Evolutionary conservation across 2,797 vertebrate species (phyloP), one percentile per base, ranked within the genome.

Genomic region (Neosilurus hyrtlii): DNA sequence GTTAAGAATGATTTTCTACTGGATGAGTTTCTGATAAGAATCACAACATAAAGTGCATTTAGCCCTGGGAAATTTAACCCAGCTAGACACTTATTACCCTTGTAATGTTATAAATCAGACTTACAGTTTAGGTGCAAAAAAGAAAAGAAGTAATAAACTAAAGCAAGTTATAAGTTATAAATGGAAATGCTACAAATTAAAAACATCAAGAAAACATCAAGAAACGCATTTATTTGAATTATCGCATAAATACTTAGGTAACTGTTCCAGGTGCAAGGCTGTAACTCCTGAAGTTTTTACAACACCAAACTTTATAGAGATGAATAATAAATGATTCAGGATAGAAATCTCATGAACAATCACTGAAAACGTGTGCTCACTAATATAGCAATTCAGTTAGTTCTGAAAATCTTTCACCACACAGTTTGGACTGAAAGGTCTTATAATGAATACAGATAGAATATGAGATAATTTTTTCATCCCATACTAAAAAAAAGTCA

Each of bases 21-120:
- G 71, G 73, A 85, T 76, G 43, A 35, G 65, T 70, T 49, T 65
- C 2, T 73, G 77, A 62, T 78, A 77, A 80, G 54, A 65, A 26
- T 74, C 79, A 30, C 72, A 78, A 54, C 24, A 59, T 65, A 56
- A 80, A 81, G 85, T 85, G 83, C 9, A 83, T 79, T 86, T 59
- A 26, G 59, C 62, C 61, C 51, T 22, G 4, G 37, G 22, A 68
- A 61, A 59, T 71, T 18, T 35, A 80, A 35, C 43, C 49, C 43
- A 52, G 14, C 59, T 20, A 26, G 51, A 57, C 24, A 80, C 51
- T 80, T 15, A 54, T 66, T 26, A 74, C 22, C 2, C 11, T 6
- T 30, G 14, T 22, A 76, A 43, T 11, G 43, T 20, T 20, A 43
- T 26, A 74, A 66, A 75, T 16, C 57, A 54, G 26, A 61, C 59